Evolutionary conservation across 2,797 vertebrate species (phyloP), one percentile per base, ranked within the genome.

Genomic region (Craterocephalus amniculus): DNA sequence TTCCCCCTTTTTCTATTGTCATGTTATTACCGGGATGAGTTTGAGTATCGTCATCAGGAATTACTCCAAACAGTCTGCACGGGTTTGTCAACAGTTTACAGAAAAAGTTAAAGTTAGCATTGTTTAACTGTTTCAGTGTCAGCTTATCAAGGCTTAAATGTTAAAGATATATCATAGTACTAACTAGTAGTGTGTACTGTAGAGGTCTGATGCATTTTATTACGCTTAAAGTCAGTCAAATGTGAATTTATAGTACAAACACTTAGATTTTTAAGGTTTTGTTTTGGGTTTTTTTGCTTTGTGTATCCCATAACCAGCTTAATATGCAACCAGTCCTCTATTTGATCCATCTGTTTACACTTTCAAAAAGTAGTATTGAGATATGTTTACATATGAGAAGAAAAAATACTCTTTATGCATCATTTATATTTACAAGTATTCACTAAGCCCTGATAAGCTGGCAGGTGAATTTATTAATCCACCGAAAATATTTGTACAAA

Each of bases 401-500:
- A 85, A 84, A 34, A 22, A 73, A 63, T 57, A 70, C 52, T 81
- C 70, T 76, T 82, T 78, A 85, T 81, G 64, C 76, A 79, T 80
- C 54, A 58, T 87, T 87, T 88, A 54, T 87, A 88, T 88, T 83
- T 67, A 84, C 63, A 65, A 70, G 67, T 86, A 63, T 82, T 77
- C 70, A 72, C 60, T 71, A 51, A 91, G 87, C 89, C 87, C 88
- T 87, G 92, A 89, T 87, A 87, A 91, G 88, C 87, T 90, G 87
- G 75, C 87, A 82, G 84, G 83, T 88, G 75, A 81, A 70, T 87
- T 85, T 85, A 82, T 81, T 64, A 83, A 79, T 85, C 78, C 78
- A 81, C 71, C 58, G 34, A 87, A 88, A 90, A 83, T 62, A 91
- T 93, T 93, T 91, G 83, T 92, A 91, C 77, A 85, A 91, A 90